Evolutionary conservation across 2,888 invertebrate species (phyloP), one percentile per base, ranked within the genome.

Genomic region (Agriopis aurantiaria): DNA sequence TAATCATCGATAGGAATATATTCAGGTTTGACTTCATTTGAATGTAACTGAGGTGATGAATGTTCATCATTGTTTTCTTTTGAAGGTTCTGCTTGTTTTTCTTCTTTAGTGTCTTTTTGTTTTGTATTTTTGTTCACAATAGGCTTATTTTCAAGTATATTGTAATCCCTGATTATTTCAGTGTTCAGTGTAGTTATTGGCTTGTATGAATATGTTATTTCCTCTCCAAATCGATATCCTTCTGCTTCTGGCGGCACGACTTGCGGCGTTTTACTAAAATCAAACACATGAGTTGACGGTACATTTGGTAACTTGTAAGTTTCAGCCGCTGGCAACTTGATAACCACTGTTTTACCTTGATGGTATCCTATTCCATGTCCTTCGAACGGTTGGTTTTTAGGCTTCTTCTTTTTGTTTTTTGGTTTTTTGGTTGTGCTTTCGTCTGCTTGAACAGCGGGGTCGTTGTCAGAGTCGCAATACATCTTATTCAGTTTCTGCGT

Each of bases 401-500:
- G 77, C 23, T 72, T 87, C 73, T 90, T 76, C 68, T 76, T 76
- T 81, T 91, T 89, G 70, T 89, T 92, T 80, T 88, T 91, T 8
- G 79, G 76, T 45, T 72, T 87, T 71, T 89, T 87, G 77, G 87
- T 88, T 74, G 85, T 85, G 11, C 65, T 82, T 8, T 83, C 86
- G 14, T 86, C 86, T 41, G 82, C 85, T 63, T 86, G 79, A 48
- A 75, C 76, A 51, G 77, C 80, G 23, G 53, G 43, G 65, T 87
- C 86, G 9, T 86, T 87, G 72, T 90, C 89, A 8, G 88, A 85
- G 60, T 93, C 91, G 71, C 94, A 94, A 78, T 96, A 96, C 96
- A 96, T 96, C 80, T 89, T 91, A 73, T 95, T 95, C 11, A 96
- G 82, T 82, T 96, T 96, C 73, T 89, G 82, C 8, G 91, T 85